Evolutionary conservation across 2,113 vertebrate genomes (phyloP).

Genomic region (Siniperca knerii): DNA sequence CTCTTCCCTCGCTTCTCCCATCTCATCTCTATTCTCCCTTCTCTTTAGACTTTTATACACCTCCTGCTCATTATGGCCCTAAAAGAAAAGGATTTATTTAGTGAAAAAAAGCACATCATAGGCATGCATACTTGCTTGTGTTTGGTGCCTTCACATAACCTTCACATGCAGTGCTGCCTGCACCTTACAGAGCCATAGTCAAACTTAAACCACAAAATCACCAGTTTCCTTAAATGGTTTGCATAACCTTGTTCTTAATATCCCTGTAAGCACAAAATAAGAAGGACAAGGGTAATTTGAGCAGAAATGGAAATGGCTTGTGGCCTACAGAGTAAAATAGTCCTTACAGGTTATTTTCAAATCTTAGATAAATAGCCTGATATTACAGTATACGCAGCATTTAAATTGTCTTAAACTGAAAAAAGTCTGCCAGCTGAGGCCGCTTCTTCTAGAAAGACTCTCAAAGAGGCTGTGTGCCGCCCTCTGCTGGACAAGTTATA

Average conservation of each 20-base stretch:
- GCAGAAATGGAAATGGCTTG: constrained; percentile 30
- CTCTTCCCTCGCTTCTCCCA: constrained; percentile 62
- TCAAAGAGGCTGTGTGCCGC: constrained; percentile 64
- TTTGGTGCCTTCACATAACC: constrained; percentile 39
- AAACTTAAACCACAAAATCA: constrained; percentile 65
- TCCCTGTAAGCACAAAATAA: constrained; percentile 33
- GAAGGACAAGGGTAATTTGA: not conserved
- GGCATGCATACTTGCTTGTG: constrained; percentile 26
- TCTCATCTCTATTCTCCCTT: constrained; percentile 74
- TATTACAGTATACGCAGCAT: constrained; percentile 43
- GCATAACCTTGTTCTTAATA: constrained; percentile 39
- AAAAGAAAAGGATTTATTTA: constrained; percentile 77
- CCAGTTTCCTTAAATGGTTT: constrained; percentile 55
- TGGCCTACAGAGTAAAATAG: constrained; percentile 27
- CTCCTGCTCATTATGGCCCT: constrained; percentile 73
- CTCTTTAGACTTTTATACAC: constrained; percentile 74
- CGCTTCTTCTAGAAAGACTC: not conserved
- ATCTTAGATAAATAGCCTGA: constrained; percentile 48
- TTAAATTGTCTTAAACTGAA: constrained; percentile 48
- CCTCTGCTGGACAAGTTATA: constrained; percentile 72
- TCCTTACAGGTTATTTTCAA: constrained; percentile 9
- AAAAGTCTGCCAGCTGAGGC: constrained; percentile 47
- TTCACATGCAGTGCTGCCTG: constrained; percentile 28
- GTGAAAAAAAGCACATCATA: constrained; percentile 47
- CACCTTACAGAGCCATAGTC: constrained; percentile 15